A percentile compares a stretch with the other conserved stretches of the same genome.
Conservation (phyloP, 2,113 vertebrate species). For the Microtus pennsylvanicus region DNA sequence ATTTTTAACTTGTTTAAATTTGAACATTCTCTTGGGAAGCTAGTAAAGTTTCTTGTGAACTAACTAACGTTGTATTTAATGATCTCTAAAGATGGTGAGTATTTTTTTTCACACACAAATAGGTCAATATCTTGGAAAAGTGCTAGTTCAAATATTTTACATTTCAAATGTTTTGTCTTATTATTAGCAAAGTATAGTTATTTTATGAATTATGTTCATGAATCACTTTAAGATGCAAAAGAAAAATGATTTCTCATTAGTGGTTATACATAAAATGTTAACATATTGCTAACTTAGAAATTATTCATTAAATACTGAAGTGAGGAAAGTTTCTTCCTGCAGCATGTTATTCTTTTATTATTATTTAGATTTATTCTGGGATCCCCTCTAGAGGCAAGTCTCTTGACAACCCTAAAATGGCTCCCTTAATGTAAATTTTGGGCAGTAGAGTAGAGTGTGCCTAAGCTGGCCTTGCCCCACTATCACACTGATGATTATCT, state of each 20-base stretch:
- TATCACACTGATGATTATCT: too few species aligned
- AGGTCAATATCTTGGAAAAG: neutral
- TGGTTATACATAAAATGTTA: neutral
- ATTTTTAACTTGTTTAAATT: neutral
- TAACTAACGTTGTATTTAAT: neutral
- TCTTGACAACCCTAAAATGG: too few species aligned
- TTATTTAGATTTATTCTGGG: neutral
- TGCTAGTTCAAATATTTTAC: neutral
- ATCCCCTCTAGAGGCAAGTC: too few species aligned
- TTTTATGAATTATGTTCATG: neutral
- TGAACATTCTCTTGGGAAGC: neutral
- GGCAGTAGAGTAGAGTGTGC: too few species aligned
- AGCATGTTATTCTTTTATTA: neutral
- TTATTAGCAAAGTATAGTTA: neutral
- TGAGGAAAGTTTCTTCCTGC: neutral
- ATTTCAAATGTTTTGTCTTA: neutral
- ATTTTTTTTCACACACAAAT: neutral
- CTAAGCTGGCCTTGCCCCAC: too few species aligned
- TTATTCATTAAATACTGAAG: neutral
- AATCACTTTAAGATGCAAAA: neutral
- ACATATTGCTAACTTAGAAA: neutral
- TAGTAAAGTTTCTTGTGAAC: neutral
- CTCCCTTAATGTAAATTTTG: too few species aligned
- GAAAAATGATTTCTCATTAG: neutral
- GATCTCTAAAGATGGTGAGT: neutral